phyloP scores from a whole-genome alignment of 1,140 invertebrate species.

The Nebria ingens region DNA sequence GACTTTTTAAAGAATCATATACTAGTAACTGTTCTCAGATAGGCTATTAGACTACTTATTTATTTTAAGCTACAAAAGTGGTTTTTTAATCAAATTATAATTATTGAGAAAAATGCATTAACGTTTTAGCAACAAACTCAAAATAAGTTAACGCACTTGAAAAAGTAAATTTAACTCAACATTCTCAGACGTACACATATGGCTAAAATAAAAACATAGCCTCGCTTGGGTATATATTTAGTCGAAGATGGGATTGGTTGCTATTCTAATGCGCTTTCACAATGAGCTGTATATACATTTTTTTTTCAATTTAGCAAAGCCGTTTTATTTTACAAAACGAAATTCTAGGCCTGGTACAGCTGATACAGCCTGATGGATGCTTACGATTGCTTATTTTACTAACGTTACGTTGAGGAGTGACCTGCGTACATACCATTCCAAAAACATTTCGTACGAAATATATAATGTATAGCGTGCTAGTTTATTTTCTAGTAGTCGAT shows the following conservation, averaged over 20 bases:
- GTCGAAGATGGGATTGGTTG: neutral
- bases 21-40: neutral
- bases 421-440: neutral
- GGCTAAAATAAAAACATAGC: neutral
- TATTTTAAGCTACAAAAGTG: too few species aligned
- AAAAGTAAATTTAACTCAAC: neutral
- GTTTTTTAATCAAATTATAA: too few species aligned
- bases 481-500: neutral
- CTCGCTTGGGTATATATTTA: neutral
- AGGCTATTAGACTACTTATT: too few species aligned
- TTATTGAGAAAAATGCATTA: too few species aligned
- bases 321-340: neutral
- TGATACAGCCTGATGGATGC: neutral
- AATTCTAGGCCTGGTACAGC: neutral
- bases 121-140: too few species aligned
- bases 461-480: too few species aligned
- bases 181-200: neutral
- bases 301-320: neutral
- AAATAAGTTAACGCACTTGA: too few species aligned
- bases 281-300: neutral
- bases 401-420: neutral
- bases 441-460: too few species aligned
- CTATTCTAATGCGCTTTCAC: neutral
- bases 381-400: neutral
- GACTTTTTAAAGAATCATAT: neutral